Conservation (phyloP, 2,888 invertebrate species). For the Phaonia tiefii region DNA sequence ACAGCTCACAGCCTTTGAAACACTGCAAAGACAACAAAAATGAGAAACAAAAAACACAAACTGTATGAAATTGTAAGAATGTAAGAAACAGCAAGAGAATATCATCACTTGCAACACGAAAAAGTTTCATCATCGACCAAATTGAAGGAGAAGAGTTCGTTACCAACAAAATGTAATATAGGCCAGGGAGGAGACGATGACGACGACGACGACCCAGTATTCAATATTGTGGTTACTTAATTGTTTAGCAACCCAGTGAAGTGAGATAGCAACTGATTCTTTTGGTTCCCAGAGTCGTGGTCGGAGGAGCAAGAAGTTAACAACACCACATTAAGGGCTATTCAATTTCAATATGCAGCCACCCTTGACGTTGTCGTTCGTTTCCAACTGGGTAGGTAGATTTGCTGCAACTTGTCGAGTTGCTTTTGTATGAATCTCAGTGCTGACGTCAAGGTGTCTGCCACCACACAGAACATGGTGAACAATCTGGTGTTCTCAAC, state of each 20-base stretch:
- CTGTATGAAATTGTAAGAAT: conserved; percentile 27
- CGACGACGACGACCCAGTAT: background rate
- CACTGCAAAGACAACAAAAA: conserved; percentile 83
- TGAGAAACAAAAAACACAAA: conserved; percentile 45
- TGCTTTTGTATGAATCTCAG: conserved; percentile 45
- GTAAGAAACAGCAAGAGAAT: conserved; percentile 19
- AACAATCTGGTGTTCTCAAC: conserved; percentile 24
- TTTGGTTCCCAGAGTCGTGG: conserved; percentile 14
- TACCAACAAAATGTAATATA: conserved; percentile 42
- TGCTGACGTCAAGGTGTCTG: conserved; percentile 71
- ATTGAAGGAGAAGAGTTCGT: background rate
- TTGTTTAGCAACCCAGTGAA: conserved; percentile 41
- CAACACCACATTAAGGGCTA: conserved; percentile 54
- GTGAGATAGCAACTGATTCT: background rate
- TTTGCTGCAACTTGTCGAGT: too few relatives aligned
- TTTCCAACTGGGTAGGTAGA: too few relatives aligned
- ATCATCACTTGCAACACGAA: background rate
- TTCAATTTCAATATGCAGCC: conserved; percentile 58
- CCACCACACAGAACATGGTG: conserved; percentile 9
- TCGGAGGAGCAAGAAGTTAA: conserved; percentile 35
- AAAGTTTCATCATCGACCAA: background rate
- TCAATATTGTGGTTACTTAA: conserved; percentile 56
- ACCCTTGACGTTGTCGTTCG: conserved; percentile 39
- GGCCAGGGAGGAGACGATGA: background rate
- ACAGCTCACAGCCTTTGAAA: conserved; percentile 88